Evolutionary conservation across 2,113 vertebrate species (phyloP).

Genomic region (Corydoras sp.): DNA sequence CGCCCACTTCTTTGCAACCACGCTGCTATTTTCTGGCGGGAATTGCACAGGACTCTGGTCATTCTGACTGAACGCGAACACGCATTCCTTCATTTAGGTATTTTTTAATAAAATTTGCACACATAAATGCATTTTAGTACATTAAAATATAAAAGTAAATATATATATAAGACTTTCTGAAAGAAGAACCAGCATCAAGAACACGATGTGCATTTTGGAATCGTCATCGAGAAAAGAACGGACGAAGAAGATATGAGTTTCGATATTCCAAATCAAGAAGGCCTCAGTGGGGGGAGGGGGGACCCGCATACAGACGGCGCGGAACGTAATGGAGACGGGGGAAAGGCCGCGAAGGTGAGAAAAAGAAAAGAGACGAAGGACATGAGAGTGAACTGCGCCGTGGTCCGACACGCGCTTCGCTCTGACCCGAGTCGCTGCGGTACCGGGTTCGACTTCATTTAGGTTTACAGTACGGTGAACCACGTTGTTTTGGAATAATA

Average conservation of each 20-base stretch:
- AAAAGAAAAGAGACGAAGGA: slow-evolving; percentile 73
- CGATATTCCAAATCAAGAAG: slow-evolving; percentile 60
- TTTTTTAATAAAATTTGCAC: slow-evolving; percentile 53
- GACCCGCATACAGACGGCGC: slow-evolving; percentile 35
- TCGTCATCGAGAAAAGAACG: slow-evolving; percentile 48
- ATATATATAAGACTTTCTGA: slow-evolving; percentile 48
- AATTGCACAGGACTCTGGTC: too few species aligned
- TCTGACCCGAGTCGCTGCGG: slow-evolving; percentile 72
- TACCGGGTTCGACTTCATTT: slow-evolving; percentile 68
- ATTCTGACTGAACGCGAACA: too few species aligned
- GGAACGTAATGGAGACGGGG: slow-evolving; percentile 31
- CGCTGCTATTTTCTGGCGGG: too few species aligned
- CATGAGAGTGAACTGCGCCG: slow-evolving; percentile 46
- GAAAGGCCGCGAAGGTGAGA: slow-evolving; percentile 70
- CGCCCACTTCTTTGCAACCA: too few species aligned
- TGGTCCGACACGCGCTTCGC: too few species aligned
- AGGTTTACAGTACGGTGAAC: too few species aligned
- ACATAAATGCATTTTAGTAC: slow-evolving; percentile 71
- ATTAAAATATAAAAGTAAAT: slow-evolving; percentile 66
- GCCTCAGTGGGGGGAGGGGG: slow-evolving; percentile 61
- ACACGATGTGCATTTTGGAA: slow-evolving; percentile 58
- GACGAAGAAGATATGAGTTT: slow-evolving; percentile 44
- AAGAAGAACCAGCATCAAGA: slow-evolving; percentile 66
- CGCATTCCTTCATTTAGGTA: background rate
- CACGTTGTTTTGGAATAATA: slow-evolving; percentile 23